These are phyloP conservation scores for Trialeurodes vaporariorum DNA, from an alignment of 1,140 invertebrate genomes.

Conservation along the genomic window DNA sequence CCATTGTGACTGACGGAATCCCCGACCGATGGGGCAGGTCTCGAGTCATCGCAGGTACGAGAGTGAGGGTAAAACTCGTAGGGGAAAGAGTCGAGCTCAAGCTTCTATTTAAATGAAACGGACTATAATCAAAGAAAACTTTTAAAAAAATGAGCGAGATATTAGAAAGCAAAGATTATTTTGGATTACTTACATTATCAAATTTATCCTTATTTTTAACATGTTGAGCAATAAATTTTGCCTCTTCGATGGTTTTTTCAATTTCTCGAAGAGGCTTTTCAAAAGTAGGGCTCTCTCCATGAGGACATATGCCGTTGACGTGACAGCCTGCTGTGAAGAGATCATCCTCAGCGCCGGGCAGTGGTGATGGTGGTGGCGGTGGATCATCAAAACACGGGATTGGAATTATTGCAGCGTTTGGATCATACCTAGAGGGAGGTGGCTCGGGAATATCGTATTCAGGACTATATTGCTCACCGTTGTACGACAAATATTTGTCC, in stretches of 20 bases:
- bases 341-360: constrained; percentile 62
- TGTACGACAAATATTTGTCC: constrained; percentile 51
- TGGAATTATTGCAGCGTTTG: background rate
- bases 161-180: too few species aligned
- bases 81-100: too few species aligned
- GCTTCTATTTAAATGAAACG: too few species aligned
- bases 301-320: constrained; percentile 36
- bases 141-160: too few species aligned
- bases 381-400: constrained; percentile 34
- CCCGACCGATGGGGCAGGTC: too few species aligned
- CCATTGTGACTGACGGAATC: too few species aligned
- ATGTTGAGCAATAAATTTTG: constrained; percentile 86
- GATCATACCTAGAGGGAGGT: constrained; percentile 27
- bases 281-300: constrained; percentile 57
- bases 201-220: constrained; percentile 89
- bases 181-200: constrained; percentile 67
- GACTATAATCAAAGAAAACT: too few species aligned
- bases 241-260: constrained; percentile 79
- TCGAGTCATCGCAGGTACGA: too few species aligned
- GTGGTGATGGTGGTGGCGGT: constrained; percentile 52
- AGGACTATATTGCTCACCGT: constrained; percentile 47
- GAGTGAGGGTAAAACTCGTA: too few species aligned
- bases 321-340: constrained; percentile 52
- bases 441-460: constrained; percentile 56
- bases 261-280: constrained; percentile 65